Base-by-base conservation (phyloP, 2,888 invertebrate species). In the Neria commutata region DNA sequence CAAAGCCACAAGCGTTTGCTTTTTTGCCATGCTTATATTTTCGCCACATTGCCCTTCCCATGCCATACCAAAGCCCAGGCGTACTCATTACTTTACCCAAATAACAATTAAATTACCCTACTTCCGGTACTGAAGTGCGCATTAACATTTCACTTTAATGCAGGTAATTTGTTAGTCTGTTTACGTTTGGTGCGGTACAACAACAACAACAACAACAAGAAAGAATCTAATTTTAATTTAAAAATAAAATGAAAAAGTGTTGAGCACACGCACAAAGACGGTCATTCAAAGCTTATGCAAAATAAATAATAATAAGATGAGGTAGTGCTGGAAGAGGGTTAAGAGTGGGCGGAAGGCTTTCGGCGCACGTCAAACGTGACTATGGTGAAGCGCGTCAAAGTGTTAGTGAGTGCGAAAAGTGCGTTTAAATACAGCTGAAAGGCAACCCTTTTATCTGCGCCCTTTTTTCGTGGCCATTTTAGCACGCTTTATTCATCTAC, bases 81-180 rank as follows among this genome's bases (percentile, higher is more conserved):
- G n/a, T n/a, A n/a, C n/a, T n/a, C n/a, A n/a, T n/a, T n/a, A n/a
- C n/a, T n/a, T n/a, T n/a, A n/a, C n/a, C n/a, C n/a, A 24, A 46
- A 46, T 46, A 46, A 10, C 46, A 46, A 46, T 46, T 46, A 46
- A 46, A 46, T 46, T 46, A 46, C 46, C 46, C 4, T 24, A 16
- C 3, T 46, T 16, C 37, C 10, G 6, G 16, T n/a, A 37, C 37
- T 14, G n/a, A 37, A 37, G 16, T n/a, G 37, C 37, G 4, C 37
- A 37, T 37, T 37, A 14, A 37, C 37, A 37, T 37, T 67, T 70
- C 68, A 66, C 72, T 68, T 69, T 71, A 71, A 73, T 73, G 71
- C 71, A 72, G 71, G 71, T 71, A 73, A 71, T 71, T 71, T 71
- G 71, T 71, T 73, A 73, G 73, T 71, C 69, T 71, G 73, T 73